These are phyloP conservation scores for Carabus problematicus DNA, from an alignment of 2,888 invertebrate genomes.

Conservation along the genomic window DNA sequence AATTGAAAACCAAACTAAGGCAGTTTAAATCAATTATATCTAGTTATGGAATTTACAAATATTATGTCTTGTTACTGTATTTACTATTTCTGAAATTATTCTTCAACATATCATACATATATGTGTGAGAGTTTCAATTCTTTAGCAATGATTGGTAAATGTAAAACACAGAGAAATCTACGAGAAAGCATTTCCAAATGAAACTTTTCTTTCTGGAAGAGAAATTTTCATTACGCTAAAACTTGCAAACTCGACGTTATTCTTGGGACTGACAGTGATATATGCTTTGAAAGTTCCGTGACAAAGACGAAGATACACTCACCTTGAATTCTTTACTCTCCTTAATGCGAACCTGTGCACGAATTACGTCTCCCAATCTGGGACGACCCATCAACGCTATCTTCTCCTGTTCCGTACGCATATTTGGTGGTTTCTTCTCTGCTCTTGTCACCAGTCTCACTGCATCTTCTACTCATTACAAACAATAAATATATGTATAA, in stretches of 20 bases:
- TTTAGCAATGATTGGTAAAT: no score
- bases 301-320: conserved; percentile 49
- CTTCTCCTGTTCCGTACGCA: conserved; percentile 81
- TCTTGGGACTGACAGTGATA: conserved; percentile 19
- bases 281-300: background rate
- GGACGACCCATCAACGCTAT: conserved; percentile 92
- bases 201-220: background rate
- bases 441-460: conserved; percentile 70
- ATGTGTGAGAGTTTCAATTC: no score
- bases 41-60: no score
- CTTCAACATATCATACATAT: no score
- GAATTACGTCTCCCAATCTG: conserved; percentile 84
- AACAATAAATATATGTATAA: background rate
- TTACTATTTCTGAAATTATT: no score
- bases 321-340: conserved; percentile 99
- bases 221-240: conserved; percentile 31
- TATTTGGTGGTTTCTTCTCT: conserved; percentile 70
- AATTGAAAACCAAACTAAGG: no score
- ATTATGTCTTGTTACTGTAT: no score
- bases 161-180: no score
- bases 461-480: conserved; percentile 61
- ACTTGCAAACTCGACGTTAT: background rate
- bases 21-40: no score
- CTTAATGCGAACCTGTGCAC: conserved; percentile 89
- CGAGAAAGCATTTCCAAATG: background rate